phyloP scores from a whole-genome alignment of 2,113 vertebrate genomes.

The Erpornis zantholeuca region DNA sequence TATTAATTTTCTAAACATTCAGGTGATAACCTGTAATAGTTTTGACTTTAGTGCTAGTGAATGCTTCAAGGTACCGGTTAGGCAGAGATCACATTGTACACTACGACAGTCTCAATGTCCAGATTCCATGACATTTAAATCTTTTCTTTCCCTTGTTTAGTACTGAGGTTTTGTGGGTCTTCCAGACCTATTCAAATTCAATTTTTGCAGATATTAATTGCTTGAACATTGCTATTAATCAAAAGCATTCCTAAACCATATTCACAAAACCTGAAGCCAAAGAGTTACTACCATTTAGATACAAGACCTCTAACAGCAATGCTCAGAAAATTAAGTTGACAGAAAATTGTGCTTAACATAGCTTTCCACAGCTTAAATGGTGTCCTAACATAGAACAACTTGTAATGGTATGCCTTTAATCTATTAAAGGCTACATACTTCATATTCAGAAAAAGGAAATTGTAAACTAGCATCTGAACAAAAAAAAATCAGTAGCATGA shows the following conservation, averaged over 20 bases:
- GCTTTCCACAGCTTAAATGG: neutral
- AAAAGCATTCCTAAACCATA: neutral
- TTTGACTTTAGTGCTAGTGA: neutral
- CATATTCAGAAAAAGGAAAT: neutral
- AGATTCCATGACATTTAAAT: neutral
- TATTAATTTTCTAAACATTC: neutral
- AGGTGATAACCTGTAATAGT: neutral
- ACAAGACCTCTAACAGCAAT: neutral
- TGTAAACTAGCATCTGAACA: neutral
- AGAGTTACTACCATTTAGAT: neutral
- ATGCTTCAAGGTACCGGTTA: neutral
- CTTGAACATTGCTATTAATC: neutral
- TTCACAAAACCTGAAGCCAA: neutral
- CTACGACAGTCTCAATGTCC: neutral
- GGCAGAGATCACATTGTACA: neutral
- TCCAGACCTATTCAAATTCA: neutral
- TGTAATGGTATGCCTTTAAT: neutral
- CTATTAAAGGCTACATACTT: neutral
- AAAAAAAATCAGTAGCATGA: neutral
- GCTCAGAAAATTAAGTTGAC: neutral
- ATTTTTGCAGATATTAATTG: neutral
- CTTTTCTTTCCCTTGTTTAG: neutral
- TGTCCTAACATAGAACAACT: neutral
- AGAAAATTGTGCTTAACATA: constrained; percentile 14
- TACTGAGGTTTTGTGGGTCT: neutral